Percentiles rank a stretch among this genome's conserved stretches.
Conservation (phyloP, 2,888 invertebrate genomes). For the Deroplatys truncata region DNA sequence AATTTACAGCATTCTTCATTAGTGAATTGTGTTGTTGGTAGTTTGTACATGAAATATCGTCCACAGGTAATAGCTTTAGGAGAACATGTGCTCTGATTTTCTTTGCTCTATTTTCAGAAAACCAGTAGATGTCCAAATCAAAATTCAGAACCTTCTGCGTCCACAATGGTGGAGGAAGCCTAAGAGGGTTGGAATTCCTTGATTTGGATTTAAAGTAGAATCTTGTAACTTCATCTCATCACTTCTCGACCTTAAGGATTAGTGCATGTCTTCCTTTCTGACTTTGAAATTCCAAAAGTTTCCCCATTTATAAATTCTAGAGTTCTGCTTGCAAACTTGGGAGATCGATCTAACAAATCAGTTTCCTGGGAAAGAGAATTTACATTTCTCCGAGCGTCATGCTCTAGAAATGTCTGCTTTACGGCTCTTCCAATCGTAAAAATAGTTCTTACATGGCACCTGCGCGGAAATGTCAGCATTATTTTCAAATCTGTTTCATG, state of each 20-base stretch:
- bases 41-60: too few species aligned
- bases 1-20: too few species aligned
- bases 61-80: too few species aligned
- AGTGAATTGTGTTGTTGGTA: too few species aligned
- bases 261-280: not conserved
- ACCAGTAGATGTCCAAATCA: too few species aligned
- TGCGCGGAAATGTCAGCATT: not conserved
- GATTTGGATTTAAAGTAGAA: not conserved
- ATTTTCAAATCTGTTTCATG: not conserved
- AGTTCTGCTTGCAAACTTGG: not conserved
- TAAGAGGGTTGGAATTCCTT: too few species aligned
- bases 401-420: not conserved
- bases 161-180: too few species aligned
- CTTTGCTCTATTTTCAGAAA: too few species aligned
- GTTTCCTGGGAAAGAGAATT: not conserved
- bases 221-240: not conserved
- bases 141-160: too few species aligned
- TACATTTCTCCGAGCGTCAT: not conserved
- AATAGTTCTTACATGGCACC: not conserved
- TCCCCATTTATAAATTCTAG: not conserved
- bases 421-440: not conserved
- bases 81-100: too few species aligned
- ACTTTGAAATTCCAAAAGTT: not conserved
- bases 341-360: not conserved
- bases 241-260: not conserved